Percentiles rank a stretch among this genome's conserved stretches.
These are phyloP conservation scores for Strix aluco DNA, from an alignment of 2,113 vertebrate species.

Conservation along the genomic window DNA sequence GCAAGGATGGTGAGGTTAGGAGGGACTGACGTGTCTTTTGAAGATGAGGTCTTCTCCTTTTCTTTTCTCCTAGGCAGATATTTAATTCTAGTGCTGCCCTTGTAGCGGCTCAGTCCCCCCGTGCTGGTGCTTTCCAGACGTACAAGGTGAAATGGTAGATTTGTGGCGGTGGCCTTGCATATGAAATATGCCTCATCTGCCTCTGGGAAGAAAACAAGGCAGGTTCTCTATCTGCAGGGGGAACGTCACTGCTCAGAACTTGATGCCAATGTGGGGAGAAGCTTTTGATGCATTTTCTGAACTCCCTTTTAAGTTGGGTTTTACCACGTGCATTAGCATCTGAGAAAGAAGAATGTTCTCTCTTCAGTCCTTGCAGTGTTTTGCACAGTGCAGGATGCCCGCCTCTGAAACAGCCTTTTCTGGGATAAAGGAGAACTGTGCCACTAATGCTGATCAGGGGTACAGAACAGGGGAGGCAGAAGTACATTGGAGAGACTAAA, in stretches of 20 bases:
- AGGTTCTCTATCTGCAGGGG: not conserved
- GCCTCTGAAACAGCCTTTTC: not conserved
- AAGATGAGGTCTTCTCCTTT: not conserved
- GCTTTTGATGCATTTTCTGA: not conserved
- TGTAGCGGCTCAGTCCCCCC: not conserved
- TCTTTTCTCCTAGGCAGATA: not conserved
- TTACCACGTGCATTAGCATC: not conserved
- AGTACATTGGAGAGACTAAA: not conserved
- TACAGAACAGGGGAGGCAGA: not conserved
- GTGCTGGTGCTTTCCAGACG: not conserved
- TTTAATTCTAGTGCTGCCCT: not conserved
- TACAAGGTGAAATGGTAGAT: not conserved
- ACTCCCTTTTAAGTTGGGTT: not conserved
- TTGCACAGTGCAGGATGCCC: not conserved
- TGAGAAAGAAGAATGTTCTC: not conserved
- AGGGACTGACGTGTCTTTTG: not conserved
- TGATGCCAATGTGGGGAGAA: not conserved
- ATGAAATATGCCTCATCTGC: not conserved
- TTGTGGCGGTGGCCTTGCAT: not conserved
- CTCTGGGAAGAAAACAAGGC: not conserved
- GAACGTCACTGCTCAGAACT: not conserved
- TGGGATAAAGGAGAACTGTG: not conserved
- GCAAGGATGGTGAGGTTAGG: not conserved
- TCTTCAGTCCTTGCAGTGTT: not conserved
- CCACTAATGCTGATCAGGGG: not conserved